Evolutionary conservation across 92 coral and sea anemone species (phyloP).

Genomic region (Epizoanthus illoricatus): DNA sequence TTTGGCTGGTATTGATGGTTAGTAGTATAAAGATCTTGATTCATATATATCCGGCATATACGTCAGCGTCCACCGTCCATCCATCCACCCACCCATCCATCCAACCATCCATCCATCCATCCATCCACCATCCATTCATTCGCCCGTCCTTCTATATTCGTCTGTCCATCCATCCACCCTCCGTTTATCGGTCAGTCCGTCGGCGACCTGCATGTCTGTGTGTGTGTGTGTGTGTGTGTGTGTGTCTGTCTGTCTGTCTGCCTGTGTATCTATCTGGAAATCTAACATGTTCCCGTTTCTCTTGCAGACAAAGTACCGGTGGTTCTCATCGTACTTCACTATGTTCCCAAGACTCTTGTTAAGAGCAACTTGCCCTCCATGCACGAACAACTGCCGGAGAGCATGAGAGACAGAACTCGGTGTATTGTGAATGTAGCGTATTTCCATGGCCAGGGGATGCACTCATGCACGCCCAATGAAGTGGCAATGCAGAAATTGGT

Average conservation of each 20-base stretch:
- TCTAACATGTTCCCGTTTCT: not conserved
- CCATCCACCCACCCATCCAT: too few relatives aligned
- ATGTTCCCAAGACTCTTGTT: conserved; percentile 24
- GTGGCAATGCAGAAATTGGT: conserved; percentile 26
- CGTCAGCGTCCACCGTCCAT: too few relatives aligned
- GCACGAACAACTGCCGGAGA: conserved; percentile 27
- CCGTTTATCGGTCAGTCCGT: too few relatives aligned
- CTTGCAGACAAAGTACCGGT: conserved; percentile 28
- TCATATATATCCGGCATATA: too few relatives aligned
- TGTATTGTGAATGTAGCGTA: conserved; percentile 31
- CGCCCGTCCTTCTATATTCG: too few relatives aligned
- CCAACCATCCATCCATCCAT: too few relatives aligned
- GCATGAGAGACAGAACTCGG: conserved; percentile 3
- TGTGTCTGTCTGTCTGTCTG: too few relatives aligned
- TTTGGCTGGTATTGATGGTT: conserved; percentile 10
- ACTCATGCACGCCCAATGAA: conserved; percentile 24
- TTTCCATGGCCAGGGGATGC: conserved; percentile 11
- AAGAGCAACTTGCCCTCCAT: conserved; percentile 28
- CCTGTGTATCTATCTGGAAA: too few relatives aligned
- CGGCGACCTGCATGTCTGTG: too few relatives aligned
- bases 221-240: too few relatives aligned
- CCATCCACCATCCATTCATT: too few relatives aligned
- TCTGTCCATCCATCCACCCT: too few relatives aligned
- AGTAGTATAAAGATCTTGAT: not conserved
- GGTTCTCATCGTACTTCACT: conserved; percentile 25